Conservation (phyloP, 2,113 vertebrate genomes). For the Martes martes region DNA sequence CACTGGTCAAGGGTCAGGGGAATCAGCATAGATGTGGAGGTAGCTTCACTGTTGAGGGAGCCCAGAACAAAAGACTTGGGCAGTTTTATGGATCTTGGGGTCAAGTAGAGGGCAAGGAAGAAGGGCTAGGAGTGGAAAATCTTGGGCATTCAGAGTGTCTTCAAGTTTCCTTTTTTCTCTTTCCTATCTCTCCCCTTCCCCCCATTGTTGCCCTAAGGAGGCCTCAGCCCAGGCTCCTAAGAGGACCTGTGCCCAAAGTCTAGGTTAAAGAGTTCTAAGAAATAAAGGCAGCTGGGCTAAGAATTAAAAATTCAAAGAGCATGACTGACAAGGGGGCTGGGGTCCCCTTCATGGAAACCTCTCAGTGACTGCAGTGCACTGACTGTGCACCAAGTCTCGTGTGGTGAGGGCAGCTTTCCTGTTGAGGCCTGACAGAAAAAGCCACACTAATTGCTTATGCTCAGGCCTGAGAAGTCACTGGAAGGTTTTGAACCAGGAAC, state of each 20-base stretch:
- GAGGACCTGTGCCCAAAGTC: neutral
- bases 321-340: neutral
- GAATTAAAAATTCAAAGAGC: neutral
- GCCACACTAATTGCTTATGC: neutral
- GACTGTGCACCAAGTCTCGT: neutral
- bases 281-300: neutral
- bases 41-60: neutral
- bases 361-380: neutral
- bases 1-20: neutral
- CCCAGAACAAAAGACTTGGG: neutral
- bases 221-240: neutral
- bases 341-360: neutral
- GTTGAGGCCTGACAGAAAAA: neutral
- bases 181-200: fast-evolving
- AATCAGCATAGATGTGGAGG: fast-evolving
- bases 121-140: neutral
- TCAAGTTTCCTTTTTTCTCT: neutral
- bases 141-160: neutral
- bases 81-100: neutral
- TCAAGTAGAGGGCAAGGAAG: neutral
- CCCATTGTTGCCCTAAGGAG: no score
- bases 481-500: neutral
- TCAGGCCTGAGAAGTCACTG: neutral
- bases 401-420: neutral
- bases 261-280: neutral